phyloP scores from a whole-genome alignment of 2,113 vertebrate genomes.

The Pluvianellus socialis region DNA sequence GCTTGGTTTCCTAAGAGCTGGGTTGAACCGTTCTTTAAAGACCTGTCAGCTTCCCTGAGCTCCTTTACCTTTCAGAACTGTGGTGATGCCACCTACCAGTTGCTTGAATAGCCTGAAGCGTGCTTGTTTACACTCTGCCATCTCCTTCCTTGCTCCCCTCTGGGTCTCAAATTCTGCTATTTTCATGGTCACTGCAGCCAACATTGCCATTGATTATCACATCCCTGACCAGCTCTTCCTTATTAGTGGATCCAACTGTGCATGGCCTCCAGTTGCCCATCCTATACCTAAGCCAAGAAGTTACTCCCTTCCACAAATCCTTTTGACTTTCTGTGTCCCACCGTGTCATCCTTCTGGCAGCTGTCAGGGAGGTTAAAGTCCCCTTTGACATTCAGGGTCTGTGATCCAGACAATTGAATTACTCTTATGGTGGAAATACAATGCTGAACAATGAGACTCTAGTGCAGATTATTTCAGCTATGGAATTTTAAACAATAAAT shows the following conservation, averaged over 20 bases:
- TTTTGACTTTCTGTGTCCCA: background rate
- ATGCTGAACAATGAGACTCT: background rate
- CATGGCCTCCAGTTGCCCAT: background rate
- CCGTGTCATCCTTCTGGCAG: fast-evolving
- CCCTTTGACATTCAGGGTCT: background rate
- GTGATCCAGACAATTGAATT: background rate
- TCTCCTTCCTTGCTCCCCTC: background rate
- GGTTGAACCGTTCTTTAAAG: background rate
- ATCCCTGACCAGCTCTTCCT: background rate
- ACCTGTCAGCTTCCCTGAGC: background rate
- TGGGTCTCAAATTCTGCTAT: background rate
- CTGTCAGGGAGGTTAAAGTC: background rate
- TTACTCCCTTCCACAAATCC: background rate
- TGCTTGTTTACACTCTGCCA: background rate
- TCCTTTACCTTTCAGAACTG: background rate
- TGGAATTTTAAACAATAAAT: background rate
- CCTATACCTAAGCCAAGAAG: background rate
- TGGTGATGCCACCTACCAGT: background rate
- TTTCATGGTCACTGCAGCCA: background rate
- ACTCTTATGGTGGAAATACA: background rate
- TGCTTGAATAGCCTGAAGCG: background rate
- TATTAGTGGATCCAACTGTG: background rate
- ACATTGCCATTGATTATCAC: background rate
- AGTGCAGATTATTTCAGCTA: background rate
- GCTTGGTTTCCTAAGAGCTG: background rate